These are phyloP conservation scores for Conops quadrifasciatus DNA, from an alignment of 2,888 invertebrate species.

Conservation along the genomic window DNA sequence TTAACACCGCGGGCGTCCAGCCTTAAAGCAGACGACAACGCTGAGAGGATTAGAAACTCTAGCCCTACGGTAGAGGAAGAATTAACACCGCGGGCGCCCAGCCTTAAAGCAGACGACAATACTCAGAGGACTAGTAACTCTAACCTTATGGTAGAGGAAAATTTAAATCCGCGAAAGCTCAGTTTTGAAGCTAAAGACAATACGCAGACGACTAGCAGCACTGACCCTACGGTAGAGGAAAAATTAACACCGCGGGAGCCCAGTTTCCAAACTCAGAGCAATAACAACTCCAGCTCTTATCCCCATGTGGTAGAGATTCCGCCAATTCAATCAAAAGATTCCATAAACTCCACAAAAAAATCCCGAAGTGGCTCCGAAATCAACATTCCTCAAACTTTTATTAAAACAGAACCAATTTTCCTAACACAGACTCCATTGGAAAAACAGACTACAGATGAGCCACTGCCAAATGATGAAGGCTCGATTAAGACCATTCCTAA, in stretches of 20 bases:
- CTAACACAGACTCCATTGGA: neutral
- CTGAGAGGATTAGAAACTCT: too few relatives aligned
- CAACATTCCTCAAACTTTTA: neutral
- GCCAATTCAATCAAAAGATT: constrained; percentile 1
- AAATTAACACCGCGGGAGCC: neutral
- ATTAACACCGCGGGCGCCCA: neutral
- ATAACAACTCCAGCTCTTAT: neutral
- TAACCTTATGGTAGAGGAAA: neutral
- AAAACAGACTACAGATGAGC: neutral
- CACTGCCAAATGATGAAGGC: neutral
- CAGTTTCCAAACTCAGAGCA: neutral
- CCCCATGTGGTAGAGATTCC: constrained; percentile 10
- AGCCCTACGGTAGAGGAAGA: neutral
- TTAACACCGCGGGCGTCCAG: neutral
- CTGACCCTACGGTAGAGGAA: neutral
- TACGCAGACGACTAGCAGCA: neutral
- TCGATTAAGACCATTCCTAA: neutral
- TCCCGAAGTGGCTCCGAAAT: neutral
- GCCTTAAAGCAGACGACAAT: too few relatives aligned
- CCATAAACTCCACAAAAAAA: neutral
- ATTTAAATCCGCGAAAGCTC: neutral
- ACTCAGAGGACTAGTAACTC: neutral
- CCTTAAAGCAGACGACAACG: too few relatives aligned
- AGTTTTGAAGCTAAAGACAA: neutral
- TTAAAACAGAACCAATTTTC: neutral